These are phyloP conservation scores for Clavelina lepadiformis DNA, from an alignment of 23 tunicate species.

Conservation along the genomic window DNA sequence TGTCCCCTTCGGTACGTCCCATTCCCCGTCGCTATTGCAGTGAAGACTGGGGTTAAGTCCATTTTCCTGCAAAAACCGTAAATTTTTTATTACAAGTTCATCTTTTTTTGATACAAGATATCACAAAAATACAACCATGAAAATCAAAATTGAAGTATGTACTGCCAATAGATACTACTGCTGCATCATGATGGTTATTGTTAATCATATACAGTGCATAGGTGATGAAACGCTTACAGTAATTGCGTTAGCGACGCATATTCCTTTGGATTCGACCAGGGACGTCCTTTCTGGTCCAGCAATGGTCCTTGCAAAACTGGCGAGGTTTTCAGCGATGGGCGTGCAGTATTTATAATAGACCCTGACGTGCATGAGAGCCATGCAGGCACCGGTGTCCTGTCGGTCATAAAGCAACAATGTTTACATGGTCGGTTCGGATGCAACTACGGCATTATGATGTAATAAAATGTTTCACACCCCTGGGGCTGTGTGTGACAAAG, in stretches of 20 bases:
- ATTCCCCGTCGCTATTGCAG: conserved; percentile 89
- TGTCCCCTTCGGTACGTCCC: conserved; percentile 73
- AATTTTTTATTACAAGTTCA: neutral
- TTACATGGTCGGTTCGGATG: no score
- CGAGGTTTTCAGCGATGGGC: conserved; percentile 52
- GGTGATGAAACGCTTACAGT: conserved; percentile 61
- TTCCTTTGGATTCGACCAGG: conserved; percentile 67
- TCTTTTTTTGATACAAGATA: neutral
- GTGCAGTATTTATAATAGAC: conserved; percentile 96
- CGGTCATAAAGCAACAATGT: no score
- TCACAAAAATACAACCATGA: neutral
- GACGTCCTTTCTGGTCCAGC: conserved; percentile 84
- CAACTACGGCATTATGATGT: no score
- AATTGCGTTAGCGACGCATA: conserved; percentile 78
- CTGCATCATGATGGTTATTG: neutral
- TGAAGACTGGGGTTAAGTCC: conserved; percentile 35
- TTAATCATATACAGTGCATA: no score
- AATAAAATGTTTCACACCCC: no score
- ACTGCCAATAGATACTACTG: neutral
- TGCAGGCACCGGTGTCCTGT: conserved; percentile 99
- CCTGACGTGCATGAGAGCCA: conserved; percentile 87
- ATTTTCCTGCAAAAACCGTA: conserved; percentile 13
- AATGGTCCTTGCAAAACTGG: conserved; percentile 63
- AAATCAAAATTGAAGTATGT: neutral
- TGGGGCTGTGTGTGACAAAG: no score